phyloP scores from a whole-genome alignment of 1,140 invertebrate genomes.

The Drosophila ohnishii region DNA sequence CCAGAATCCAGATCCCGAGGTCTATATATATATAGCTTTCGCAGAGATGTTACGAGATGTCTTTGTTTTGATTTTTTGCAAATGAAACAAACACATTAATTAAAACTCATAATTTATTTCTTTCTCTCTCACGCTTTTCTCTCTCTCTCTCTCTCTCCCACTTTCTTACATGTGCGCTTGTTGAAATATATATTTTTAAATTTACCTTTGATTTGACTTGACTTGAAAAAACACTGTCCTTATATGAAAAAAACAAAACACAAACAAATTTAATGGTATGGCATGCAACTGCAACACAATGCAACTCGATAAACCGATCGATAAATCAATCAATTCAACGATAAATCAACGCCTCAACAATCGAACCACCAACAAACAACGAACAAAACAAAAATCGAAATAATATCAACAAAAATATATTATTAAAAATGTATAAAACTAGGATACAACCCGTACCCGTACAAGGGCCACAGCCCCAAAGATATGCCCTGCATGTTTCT shows the following conservation, averaged over 20 bases:
- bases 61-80: constrained; percentile 11
- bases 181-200: constrained; percentile 57
- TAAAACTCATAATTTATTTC: constrained; percentile 65
- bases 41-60: neutral
- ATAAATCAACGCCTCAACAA: constrained; percentile 28
- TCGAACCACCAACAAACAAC: constrained; percentile 14
- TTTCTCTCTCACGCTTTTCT: constrained; percentile 73
- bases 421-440: neutral
- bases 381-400: neutral
- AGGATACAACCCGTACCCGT: constrained; percentile 45
- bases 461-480: constrained; percentile 61
- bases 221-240: constrained; percentile 13
- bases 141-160: constrained; percentile 61
- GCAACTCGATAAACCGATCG: constrained; percentile 25
- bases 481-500: constrained; percentile 79
- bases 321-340: constrained; percentile 30
- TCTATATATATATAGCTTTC: constrained; percentile 12
- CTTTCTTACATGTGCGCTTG: constrained; percentile 77
- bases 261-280: constrained; percentile 51
- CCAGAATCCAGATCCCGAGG: neutral
- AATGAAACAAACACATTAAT: constrained; percentile 47
- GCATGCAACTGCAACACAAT: constrained; percentile 29
- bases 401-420: neutral
- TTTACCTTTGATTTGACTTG: constrained; percentile 37
- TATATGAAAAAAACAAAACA: constrained; percentile 39